Evolutionary conservation across 1,140 invertebrate genomes (phyloP).

Genomic region (Drosophila guanche): DNA sequence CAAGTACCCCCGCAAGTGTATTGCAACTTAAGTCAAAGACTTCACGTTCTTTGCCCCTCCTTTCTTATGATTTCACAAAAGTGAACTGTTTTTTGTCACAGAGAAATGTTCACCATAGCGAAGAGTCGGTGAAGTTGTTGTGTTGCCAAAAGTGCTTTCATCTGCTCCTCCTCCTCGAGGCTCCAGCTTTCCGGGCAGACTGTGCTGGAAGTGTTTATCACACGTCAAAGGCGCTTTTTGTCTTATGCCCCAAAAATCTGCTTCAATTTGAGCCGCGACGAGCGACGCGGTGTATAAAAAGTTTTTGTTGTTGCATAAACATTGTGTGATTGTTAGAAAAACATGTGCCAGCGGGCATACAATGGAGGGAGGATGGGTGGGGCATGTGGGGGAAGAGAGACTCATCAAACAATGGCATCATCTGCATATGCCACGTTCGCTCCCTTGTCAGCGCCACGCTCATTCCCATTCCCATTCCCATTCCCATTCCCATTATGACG

Average conservation of each 20-base stretch:
- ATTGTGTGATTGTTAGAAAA: slow-evolving; percentile 81
- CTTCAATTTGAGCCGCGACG: slow-evolving; percentile 68
- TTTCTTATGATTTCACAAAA: slow-evolving; percentile 68
- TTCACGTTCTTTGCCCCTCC: slow-evolving; percentile 25
- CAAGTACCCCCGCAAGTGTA: slow-evolving; percentile 52
- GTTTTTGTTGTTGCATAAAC: slow-evolving; percentile 74
- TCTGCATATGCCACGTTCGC: slow-evolving; percentile 69
- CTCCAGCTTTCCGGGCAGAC: slow-evolving; percentile 14
- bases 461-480: slow-evolving; percentile 16
- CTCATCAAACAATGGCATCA: slow-evolving; percentile 76
- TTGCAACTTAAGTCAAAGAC: slow-evolving; percentile 43
- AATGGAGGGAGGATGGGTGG: neutral
- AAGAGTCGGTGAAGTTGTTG: slow-evolving; percentile 63
- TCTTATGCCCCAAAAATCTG: slow-evolving; percentile 71
- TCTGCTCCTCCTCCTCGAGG: slow-evolving; percentile 1
- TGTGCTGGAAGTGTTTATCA: slow-evolving; percentile 55
- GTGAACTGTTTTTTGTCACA: slow-evolving; percentile 72
- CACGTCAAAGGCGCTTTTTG: slow-evolving; percentile 79
- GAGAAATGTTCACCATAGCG: slow-evolving; percentile 36
- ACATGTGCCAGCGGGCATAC: slow-evolving; percentile 67
- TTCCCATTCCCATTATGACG: slow-evolving; percentile 54
- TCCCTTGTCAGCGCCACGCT: slow-evolving; percentile 31
- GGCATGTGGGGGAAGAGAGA: slow-evolving; percentile 60
- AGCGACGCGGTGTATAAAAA: slow-evolving; percentile 66
- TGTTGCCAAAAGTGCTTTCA: slow-evolving; percentile 62